Percentiles rank a stretch among this genome's conserved stretches.
These are phyloP conservation scores for Casuarius casuarius DNA, from an alignment of 2,113 vertebrate genomes.

Conservation along the genomic window DNA sequence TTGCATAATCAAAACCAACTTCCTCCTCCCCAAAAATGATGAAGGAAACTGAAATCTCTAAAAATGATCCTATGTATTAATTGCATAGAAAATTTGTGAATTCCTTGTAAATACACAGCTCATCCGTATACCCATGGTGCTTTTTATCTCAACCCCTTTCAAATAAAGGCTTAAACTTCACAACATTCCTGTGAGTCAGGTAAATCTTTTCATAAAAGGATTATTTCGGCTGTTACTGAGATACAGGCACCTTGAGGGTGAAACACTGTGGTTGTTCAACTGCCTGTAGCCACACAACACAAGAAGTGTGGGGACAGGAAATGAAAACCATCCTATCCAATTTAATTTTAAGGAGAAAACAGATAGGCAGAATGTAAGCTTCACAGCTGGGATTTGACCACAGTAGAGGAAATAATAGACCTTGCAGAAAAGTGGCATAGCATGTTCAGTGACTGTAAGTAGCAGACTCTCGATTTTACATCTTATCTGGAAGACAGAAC, in stretches of 20 bases:
- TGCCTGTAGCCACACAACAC: constrained; percentile 15
- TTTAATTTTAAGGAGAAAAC: constrained; percentile 49
- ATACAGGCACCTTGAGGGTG: constrained; percentile 15
- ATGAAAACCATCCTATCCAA: constrained; percentile 61
- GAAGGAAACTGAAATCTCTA: neutral
- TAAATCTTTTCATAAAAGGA: constrained; percentile 49
- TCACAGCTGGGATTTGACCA: constrained; percentile 37
- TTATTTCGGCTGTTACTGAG: constrained; percentile 44
- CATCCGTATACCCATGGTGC: neutral
- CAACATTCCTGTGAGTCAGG: neutral
- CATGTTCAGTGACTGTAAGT: neutral
- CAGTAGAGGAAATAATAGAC: constrained; percentile 3
- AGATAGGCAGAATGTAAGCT: constrained; percentile 3
- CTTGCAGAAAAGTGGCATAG: neutral
- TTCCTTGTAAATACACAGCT: neutral
- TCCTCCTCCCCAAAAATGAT: neutral
- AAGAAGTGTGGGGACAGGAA: constrained; percentile 35
- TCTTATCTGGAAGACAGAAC: constrained; percentile 27
- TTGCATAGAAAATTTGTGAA: neutral
- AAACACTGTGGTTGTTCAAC: constrained; percentile 24
- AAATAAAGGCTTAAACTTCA: neutral
- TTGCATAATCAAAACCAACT: neutral
- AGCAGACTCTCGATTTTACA: neutral
- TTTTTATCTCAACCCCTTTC: neutral
- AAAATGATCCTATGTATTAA: neutral